These are phyloP conservation scores for Vombatus ursinus DNA, from an alignment of 2,113 vertebrate genomes.

Conservation along the genomic window DNA sequence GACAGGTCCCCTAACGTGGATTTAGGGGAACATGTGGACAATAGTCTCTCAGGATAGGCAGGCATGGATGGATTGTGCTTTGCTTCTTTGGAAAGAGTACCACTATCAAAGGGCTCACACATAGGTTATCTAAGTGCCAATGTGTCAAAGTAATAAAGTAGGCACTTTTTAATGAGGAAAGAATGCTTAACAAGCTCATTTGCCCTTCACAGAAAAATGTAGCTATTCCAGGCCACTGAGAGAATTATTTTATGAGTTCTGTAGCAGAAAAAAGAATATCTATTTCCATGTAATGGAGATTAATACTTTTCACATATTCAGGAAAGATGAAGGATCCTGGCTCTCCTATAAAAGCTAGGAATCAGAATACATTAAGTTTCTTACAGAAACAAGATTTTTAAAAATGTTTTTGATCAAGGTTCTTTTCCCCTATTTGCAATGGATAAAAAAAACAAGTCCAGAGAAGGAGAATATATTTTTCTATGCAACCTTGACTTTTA, in stretches of 20 bases:
- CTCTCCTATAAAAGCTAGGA: slow-evolving; percentile 35
- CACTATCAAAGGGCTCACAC: neutral
- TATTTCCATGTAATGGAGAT: slow-evolving; percentile 49
- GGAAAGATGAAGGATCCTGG: neutral
- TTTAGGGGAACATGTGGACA: neutral
- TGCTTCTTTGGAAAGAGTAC: neutral
- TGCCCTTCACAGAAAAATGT: slow-evolving; percentile 51
- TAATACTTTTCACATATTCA: neutral
- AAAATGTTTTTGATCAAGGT: slow-evolving; percentile 26
- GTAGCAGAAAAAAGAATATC: slow-evolving; percentile 48
- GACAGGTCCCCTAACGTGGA: neutral
- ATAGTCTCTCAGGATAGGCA: neutral
- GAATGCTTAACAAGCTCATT: slow-evolving; percentile 34
- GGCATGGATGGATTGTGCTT: neutral
- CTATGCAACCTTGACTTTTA: slow-evolving; percentile 16
- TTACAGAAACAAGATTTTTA: slow-evolving; percentile 50
- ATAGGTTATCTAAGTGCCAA: neutral
- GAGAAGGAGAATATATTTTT: slow-evolving; percentile 18
- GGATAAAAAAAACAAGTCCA: slow-evolving; percentile 19
- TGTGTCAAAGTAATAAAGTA: neutral
- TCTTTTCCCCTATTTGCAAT: slow-evolving; percentile 29
- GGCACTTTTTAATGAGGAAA: slow-evolving; percentile 1
- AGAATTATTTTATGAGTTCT: slow-evolving; percentile 42
- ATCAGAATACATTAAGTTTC: slow-evolving; percentile 22
- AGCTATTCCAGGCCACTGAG: slow-evolving; percentile 22